Evolutionary conservation across 2,797 vertebrate genomes (phyloP), one percentile per base, ranked within the genome.

Genomic region (Sebastes dallii): DNA sequence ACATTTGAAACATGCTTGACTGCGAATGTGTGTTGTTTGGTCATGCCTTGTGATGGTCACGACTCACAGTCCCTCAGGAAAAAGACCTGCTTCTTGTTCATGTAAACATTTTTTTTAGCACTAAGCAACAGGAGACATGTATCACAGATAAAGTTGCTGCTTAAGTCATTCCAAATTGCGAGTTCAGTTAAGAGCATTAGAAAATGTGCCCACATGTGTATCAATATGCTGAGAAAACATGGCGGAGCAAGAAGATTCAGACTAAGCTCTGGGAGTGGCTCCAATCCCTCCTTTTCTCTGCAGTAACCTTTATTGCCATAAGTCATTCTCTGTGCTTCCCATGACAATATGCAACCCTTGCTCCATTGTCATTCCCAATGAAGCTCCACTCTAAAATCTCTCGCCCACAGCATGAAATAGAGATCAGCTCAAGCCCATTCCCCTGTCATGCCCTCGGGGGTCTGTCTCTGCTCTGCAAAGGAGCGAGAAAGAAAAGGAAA

Each of bases 341-440:
- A 75, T 81, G 85, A 82, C 78, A 90, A 87, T 81, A 79, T 71
- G 59, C 88, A 88, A 64, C 66, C 71, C 20, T 75, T 78, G 77
- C 84, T 75, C 81, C 55, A 85, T 86, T 92, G 89, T 93, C 87
- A 88, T 91, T 91, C 88, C 71, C 84, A 82, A 32, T 87, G 84
- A 90, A 66, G 58, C 81, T 72, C 67, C 70, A 66, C 70, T 84
- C 67, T 83, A 83, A 89, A 18, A 90, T 90, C 80, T 80, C 36
- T 88, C 65, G 34, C 67, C 80, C 78, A 75, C 83, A 80, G 75
- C 77, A 87, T 90, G 77, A 87, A 91, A 89, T 64, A 80, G 66
- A 89, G 88, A 88, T 78, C 65, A 84, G 73, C 77, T 82, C 78
- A 71, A 88, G 72, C 70, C 88, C 54, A 71, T 52, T 86, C 72